These are phyloP conservation scores for Aricia agestis DNA, from an alignment of 1,140 invertebrate genomes.

Conservation along the genomic window DNA sequence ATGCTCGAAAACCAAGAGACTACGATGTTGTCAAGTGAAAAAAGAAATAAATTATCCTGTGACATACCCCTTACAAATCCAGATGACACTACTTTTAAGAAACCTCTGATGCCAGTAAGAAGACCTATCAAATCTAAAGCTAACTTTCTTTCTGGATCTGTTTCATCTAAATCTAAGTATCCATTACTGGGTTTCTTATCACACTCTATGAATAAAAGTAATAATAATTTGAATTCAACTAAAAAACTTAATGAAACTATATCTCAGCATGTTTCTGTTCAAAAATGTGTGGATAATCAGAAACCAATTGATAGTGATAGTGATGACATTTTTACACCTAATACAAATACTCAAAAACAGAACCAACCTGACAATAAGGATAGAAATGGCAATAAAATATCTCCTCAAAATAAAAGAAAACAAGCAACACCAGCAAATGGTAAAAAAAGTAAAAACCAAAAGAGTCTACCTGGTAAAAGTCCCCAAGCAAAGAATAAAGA, in stretches of 20 bases:
- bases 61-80: not conserved
- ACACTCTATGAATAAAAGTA: not conserved
- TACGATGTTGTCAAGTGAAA: constrained; percentile 24
- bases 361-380: constrained; percentile 1
- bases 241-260: not conserved
- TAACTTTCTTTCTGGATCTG: not conserved
- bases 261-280: not conserved
- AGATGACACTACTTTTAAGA: constrained; percentile 44
- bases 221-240: not conserved
- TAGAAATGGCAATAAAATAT: constrained; percentile 4
- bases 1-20: constrained; percentile 32
- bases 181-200: not conserved
- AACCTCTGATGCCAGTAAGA: constrained; percentile 44
- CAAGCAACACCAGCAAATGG: constrained; percentile 17
- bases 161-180: not conserved
- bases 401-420: constrained; percentile 28
- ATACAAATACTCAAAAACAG: constrained; percentile 12
- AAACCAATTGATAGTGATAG: constrained; percentile 15
- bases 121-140: constrained; percentile 28
- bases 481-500: constrained; percentile 13
- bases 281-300: not conserved
- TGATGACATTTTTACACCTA: constrained; percentile 23
- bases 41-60: constrained; percentile 31
- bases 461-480: not conserved
- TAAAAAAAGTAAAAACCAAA: constrained; percentile 14